Evolutionary conservation across 2,113 vertebrate genomes (phyloP), one percentile per base, ranked within the genome.

Genomic region (Sorex fumeus): DNA sequence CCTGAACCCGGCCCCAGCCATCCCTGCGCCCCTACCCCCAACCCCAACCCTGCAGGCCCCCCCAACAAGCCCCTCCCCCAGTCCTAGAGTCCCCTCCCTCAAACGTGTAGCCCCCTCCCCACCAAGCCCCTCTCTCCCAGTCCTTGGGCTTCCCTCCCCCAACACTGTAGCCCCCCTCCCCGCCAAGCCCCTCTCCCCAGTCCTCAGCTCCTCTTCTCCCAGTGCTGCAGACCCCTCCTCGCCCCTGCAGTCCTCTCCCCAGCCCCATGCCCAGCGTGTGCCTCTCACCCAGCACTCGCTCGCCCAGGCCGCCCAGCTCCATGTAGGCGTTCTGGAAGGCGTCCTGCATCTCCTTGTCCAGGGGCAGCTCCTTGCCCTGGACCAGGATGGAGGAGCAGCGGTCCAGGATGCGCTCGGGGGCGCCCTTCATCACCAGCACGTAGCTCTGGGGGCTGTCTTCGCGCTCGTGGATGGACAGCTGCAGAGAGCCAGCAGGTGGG

Each of bases 391-490:
- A 97, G 77, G 98, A 98, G 97, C 99, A 99, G 91, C 99, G 98
- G 96, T 99, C 99, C 94, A 99, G 88, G 96, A 99, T 99, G 90
- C 99, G 98, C 96, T 99, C 99, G 0, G 99, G 99, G 3, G 99
- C 99, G 6, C 99, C 99, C 87, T 99, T 99, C 99, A 99, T 99
- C 96, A 99, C 98, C 95, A 99, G 98, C 95, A 99, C 93, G 25
- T 99, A 97, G 75, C 98, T 98, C 27, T 98, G 96, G 27, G 98
- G 98, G 85, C 97, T 98, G 69, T 99, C 99, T 94, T 99, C 98
- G 2, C 91, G 91, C 95, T 99, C 98, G 5, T 99, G 99, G 97
- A 99, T 96, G 67, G 99, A 99, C 53, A 99, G 97, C 99, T 99
- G 94, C 3, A 76, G 60, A 86, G 69, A 28, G 25, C 88, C 40